phyloP scores from a whole-genome alignment of 2,797 vertebrate genomes.

The Urosaurus nigricauda region DNA sequence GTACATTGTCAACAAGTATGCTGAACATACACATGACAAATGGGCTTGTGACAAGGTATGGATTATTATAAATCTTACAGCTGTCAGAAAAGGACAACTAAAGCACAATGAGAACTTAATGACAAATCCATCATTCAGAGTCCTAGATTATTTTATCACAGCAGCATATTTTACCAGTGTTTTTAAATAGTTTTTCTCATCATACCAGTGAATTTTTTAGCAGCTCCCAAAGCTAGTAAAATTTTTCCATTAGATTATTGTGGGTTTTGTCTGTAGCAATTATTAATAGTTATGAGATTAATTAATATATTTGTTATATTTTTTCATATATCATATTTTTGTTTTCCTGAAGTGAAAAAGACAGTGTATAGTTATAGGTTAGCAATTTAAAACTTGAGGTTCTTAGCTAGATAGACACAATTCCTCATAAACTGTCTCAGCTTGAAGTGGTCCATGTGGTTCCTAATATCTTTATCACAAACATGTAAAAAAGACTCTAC shows the following conservation, averaged over 20 bases:
- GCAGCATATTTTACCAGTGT: conserved; percentile 31
- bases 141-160: conserved; percentile 36
- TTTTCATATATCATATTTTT: not conserved
- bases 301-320: too few species aligned
- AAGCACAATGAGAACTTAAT: conserved; percentile 46
- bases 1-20: conserved; percentile 93
- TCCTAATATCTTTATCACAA: not conserved
- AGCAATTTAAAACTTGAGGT: not conserved
- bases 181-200: not conserved
- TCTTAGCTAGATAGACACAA: not conserved
- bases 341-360: not conserved
- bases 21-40: conserved; percentile 95
- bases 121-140: conserved; percentile 5
- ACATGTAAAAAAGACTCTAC: not conserved
- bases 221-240: not conserved
- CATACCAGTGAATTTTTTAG: not conserved
- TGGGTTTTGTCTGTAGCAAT: not conserved
- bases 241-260: not conserved
- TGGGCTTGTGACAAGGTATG: conserved; percentile 98
- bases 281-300: not conserved
- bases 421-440: not conserved
- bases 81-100: conserved; percentile 17
- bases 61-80: conserved; percentile 51
- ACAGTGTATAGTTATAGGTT: not conserved
- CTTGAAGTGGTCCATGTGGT: not conserved